Percentiles rank a stretch among this genome's conserved stretches.
Conservation (phyloP, 2,888 invertebrate species). For the Tenodera sinensis region DNA sequence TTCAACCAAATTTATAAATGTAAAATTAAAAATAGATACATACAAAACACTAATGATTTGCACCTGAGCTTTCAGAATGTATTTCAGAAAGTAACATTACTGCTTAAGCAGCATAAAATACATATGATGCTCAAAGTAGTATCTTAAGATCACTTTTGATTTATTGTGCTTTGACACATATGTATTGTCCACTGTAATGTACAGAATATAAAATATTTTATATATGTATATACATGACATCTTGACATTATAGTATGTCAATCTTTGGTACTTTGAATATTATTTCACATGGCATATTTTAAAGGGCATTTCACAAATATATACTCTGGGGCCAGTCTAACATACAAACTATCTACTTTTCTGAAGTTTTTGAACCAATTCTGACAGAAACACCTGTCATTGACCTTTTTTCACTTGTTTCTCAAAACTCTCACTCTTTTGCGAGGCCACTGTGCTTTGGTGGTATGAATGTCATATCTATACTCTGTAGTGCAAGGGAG, state of each 20-base stretch:
- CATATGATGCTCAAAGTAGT: not conserved
- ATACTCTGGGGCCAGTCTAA: not conserved
- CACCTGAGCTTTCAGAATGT: not conserved
- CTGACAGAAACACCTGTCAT: not conserved
- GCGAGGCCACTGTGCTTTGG: not conserved
- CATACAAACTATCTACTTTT: not conserved
- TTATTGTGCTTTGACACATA: not conserved
- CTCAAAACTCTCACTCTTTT: not conserved
- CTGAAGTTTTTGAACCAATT: not conserved
- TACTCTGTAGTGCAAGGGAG: constrained; percentile 24
- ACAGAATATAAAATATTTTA: not conserved
- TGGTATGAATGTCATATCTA: not conserved
- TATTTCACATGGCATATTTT: not conserved
- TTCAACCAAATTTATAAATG: not conserved
- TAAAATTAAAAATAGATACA: not conserved
- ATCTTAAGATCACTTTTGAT: not conserved
- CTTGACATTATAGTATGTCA: not conserved
- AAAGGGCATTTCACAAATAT: not conserved
- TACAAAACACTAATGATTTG: not conserved
- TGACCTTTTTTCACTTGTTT: not conserved
- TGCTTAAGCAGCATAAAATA: not conserved
- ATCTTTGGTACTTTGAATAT: not conserved
- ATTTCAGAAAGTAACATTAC: not conserved
- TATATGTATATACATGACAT: not conserved
- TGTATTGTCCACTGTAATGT: not conserved